Percentiles rank a stretch among this genome's conserved stretches.
phyloP scores from a whole-genome alignment of 2,113 vertebrate genomes.

The Psilopogon haemacephalus region DNA sequence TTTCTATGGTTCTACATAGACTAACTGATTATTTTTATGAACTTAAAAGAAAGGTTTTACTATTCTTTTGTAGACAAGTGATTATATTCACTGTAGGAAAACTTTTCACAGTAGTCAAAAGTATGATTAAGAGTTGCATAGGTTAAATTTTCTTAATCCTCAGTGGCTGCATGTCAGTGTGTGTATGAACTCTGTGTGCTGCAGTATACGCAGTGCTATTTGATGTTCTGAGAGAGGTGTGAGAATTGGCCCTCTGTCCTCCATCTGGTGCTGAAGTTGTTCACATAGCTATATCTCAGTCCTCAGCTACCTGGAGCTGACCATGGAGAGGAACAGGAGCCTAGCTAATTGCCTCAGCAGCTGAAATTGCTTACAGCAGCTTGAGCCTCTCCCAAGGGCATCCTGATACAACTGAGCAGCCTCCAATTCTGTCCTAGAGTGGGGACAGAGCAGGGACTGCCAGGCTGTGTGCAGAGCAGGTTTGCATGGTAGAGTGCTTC shows the following conservation, averaged over 20 bases:
- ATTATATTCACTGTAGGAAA: not conserved
- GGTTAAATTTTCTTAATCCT: not conserved
- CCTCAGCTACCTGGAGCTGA: not conserved
- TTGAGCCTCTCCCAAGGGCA: not conserved
- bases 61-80: not conserved
- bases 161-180: not conserved
- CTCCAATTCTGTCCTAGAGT: not conserved
- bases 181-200: not conserved
- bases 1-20: not conserved
- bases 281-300: not conserved
- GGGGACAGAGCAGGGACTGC: accelerated
- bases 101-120: not conserved
- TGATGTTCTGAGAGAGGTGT: not conserved
- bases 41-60: not conserved
- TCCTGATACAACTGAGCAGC: not conserved
- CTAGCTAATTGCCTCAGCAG: not conserved
- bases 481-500: not conserved
- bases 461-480: not conserved
- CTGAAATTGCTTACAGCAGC: not conserved
- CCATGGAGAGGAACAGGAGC: not conserved
- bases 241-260: not conserved
- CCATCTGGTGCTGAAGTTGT: not conserved
- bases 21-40: not conserved
- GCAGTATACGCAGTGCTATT: not conserved
- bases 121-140: not conserved